Evolutionary conservation across 2,797 vertebrate species (phyloP).

Genomic region (Hemibagrus guttatus): DNA sequence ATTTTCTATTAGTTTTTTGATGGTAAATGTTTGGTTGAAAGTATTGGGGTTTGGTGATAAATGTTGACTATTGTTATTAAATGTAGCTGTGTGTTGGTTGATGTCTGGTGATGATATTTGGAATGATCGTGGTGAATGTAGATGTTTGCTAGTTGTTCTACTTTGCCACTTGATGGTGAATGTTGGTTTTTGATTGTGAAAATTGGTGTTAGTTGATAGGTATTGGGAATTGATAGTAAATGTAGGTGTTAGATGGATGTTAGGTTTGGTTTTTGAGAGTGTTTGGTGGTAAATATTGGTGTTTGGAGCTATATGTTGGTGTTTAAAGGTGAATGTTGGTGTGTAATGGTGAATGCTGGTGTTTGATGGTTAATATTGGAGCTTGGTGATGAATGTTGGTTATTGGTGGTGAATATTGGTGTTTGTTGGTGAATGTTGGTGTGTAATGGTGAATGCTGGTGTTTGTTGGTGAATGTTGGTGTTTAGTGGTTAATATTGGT

Average conservation of each 20-base stretch:
- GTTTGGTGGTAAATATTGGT: neutral
- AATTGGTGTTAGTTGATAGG: neutral
- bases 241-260: too few relatives aligned
- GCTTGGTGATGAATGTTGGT: too few relatives aligned
- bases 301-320: neutral
- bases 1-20: too few relatives aligned
- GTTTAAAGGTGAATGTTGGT: neutral
- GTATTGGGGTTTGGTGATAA: neutral
- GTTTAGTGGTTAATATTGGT: too few relatives aligned
- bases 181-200: neutral
- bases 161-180: neutral
- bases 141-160: neutral
- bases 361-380: too few relatives aligned
- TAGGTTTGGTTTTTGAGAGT: neutral
- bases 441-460: neutral
- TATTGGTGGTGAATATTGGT: neutral
- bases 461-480: too few relatives aligned
- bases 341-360: neutral
- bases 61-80: neutral
- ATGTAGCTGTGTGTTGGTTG: neutral
- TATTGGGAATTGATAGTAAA: too few relatives aligned
- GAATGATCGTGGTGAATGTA: neutral
- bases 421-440: neutral
- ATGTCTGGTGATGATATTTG: neutral
- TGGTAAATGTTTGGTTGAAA: neutral